Evolutionary conservation across 2,888 invertebrate genomes (phyloP), one percentile per base, ranked within the genome.

Genomic region (Dicyrtoma fusca): DNA sequence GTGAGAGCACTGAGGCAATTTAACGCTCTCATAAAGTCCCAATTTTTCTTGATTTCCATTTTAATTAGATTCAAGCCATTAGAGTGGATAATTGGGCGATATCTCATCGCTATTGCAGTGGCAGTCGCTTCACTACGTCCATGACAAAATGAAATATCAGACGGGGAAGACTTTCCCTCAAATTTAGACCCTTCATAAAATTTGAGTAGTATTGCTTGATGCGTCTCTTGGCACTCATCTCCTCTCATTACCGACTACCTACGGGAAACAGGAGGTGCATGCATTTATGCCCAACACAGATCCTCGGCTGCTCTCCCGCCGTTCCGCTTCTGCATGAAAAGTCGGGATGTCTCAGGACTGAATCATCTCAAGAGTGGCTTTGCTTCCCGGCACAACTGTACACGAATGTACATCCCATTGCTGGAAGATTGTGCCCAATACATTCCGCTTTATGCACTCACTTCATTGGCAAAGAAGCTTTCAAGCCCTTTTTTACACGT

Each of bases 31-130:
- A 75, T 75, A 75, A 75, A 75, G 74, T 66, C 63, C 70, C 65
- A 71, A 76, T 74, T 76, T 76, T 76, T 76, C 73, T 73, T 69
- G 71, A 74, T 76, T 74, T 76, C 73, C 76, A 76, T 76, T 76
- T 76, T 76, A 76, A 76, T 76, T 76, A 76, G 74, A 76, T 76
- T 73, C 76, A 73, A 71, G 63, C 76, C 76, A 76, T 76, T 76
- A 76, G 71, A 72, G 70, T 70, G 73, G 73, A 74, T 76, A 76
- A 76, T 76, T 76, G 76, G 73, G 70, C 74, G 62, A 76, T 76
- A 71, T 74, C 76, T 76, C 76, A 76, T 76, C 70, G 55, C 65
- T 44, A n/a, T n/a, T 61, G 19, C 65, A 55, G 53, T 42, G 26
- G 53, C 21, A 19, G 19, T 19, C 34, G 34, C 34, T 34, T 34